phyloP scores from a whole-genome alignment of 2,888 invertebrate genomes.

The Laspeyria flexula region DNA sequence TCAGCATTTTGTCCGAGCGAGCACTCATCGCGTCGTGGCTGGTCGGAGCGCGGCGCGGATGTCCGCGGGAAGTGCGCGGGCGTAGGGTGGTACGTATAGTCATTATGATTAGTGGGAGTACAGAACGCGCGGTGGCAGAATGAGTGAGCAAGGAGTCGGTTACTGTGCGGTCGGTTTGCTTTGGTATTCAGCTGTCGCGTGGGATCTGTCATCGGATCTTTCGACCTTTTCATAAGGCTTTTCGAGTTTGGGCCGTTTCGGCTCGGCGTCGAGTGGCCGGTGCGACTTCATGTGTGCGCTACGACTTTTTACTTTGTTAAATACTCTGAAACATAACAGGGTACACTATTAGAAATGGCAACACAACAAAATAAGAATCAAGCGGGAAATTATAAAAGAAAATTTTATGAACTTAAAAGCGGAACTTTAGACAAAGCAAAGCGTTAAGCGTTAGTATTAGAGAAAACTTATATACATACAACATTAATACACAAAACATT shows the following conservation, averaged over 20 bases:
- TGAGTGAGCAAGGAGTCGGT: constrained; percentile 62
- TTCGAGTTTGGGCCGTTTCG: constrained; percentile 88
- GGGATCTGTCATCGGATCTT: constrained; percentile 79
- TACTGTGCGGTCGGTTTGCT: constrained; percentile 72
- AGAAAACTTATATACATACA: constrained; percentile 67
- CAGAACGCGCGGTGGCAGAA: constrained; percentile 36
- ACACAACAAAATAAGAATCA: constrained; percentile 58
- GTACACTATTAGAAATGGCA: constrained; percentile 78
- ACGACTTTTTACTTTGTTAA: constrained; percentile 99
- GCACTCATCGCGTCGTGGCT: constrained; percentile 35
- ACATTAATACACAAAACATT: constrained; percentile 68
- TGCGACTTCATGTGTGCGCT: constrained; percentile 99
- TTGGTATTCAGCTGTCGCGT: constrained; percentile 76
- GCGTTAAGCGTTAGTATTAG: constrained; percentile 68
- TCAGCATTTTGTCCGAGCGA: constrained; percentile 64
- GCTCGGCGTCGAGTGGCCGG: constrained; percentile 94
- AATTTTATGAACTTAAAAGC: constrained; percentile 51
- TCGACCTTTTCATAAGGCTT: constrained; percentile 86
- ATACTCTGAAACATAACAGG: constrained; percentile 92
- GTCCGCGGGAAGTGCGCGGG: constrained; percentile 25
- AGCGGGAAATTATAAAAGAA: constrained; percentile 53
- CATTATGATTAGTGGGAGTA: constrained; percentile 40
- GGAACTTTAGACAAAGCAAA: constrained; percentile 63
- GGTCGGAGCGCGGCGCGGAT: constrained; percentile 40
- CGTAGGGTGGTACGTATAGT: constrained; percentile 13